phyloP scores from a whole-genome alignment of 1,140 invertebrate species.

The Leguminivora glycinivorella region DNA sequence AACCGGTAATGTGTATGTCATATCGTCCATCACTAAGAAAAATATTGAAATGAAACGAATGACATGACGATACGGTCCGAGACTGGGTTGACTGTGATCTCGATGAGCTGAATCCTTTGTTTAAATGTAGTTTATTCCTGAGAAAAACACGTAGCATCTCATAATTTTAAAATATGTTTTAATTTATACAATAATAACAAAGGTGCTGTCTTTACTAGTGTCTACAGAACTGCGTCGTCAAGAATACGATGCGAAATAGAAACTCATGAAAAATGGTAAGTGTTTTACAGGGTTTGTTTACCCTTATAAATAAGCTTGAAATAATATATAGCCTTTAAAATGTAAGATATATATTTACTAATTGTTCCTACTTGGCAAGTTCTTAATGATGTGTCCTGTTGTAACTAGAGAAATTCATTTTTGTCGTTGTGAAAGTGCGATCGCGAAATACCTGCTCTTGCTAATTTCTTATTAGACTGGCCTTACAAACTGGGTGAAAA shows the following conservation, averaged over 20 bases:
- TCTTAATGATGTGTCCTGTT: not conserved
- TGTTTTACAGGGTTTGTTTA: slow-evolving; percentile 35
- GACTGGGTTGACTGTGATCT: not conserved
- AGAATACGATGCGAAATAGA: slow-evolving; percentile 62
- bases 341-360: not conserved
- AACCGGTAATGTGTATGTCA: not conserved
- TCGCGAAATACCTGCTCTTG: not conserved
- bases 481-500: not conserved
- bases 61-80: slow-evolving; percentile 5
- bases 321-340: slow-evolving; percentile 16
- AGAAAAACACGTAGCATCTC: not conserved
- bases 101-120: slow-evolving; percentile 10
- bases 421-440: slow-evolving; percentile 5
- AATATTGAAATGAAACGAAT: not conserved
- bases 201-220: not conserved
- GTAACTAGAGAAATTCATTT: not conserved
- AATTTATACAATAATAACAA: not conserved
- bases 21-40: not conserved
- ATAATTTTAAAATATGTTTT: not conserved
- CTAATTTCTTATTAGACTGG: not conserved
- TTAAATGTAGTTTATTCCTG: not conserved
- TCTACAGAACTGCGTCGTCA: slow-evolving; percentile 35
- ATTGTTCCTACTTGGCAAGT: not conserved
- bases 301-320: slow-evolving; percentile 19
- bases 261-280: slow-evolving; percentile 57